These are phyloP conservation scores for Tetrao urogallus DNA, from an alignment of 2,113 vertebrate species.

Conservation along the genomic window DNA sequence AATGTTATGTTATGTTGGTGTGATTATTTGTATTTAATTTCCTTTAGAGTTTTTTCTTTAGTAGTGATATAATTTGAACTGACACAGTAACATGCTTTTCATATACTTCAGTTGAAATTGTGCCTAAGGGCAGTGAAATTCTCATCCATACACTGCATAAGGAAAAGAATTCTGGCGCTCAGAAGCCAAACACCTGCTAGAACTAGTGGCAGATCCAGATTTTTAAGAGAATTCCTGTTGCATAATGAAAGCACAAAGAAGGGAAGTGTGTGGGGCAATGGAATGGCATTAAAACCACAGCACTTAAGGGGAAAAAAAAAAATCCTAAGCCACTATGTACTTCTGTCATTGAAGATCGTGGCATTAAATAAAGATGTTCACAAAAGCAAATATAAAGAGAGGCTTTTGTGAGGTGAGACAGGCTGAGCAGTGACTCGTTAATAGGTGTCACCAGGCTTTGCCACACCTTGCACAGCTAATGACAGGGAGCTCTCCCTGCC, in stretches of 20 bases:
- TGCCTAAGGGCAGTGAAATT: conserved; percentile 62
- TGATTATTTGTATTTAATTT: conserved; percentile 73
- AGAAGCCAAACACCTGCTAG: conserved; percentile 71
- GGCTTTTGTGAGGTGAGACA: neutral
- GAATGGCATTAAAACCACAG: conserved; percentile 13
- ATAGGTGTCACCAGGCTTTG: neutral
- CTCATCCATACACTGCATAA: conserved; percentile 28
- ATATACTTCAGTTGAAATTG: conserved; percentile 68
- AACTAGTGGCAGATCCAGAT: conserved; percentile 12
- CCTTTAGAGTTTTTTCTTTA: conserved; percentile 55
- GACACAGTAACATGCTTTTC: conserved; percentile 69
- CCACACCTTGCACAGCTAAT: neutral
- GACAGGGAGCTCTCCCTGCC: neutral
- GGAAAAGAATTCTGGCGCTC: conserved; percentile 32
- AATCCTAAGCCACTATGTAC: neutral
- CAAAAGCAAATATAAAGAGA: neutral
- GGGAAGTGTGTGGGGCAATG: conserved; percentile 39
- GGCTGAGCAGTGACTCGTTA: neutral
- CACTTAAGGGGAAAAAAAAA: neutral
- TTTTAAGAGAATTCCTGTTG: conserved; percentile 67
- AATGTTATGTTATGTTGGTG: conserved; percentile 51
- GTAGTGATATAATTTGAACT: conserved; percentile 69
- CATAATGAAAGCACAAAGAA: conserved; percentile 65
- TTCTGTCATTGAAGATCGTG: neutral
- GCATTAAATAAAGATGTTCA: neutral